Conservation (phyloP, 1,140 invertebrate species). For the Cepaea nemoralis region DNA sequence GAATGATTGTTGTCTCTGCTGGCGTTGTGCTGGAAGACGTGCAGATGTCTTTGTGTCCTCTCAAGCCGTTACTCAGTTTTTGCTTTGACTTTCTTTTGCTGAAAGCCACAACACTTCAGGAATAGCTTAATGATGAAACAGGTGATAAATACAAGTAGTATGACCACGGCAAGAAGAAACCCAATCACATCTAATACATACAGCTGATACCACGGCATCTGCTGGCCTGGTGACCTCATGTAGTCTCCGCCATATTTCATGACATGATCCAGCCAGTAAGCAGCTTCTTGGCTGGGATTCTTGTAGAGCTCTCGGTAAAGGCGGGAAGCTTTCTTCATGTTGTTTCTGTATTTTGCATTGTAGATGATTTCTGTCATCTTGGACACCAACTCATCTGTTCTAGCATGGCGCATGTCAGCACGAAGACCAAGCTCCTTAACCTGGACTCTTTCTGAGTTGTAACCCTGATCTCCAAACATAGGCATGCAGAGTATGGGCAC, state of each 20-base stretch:
- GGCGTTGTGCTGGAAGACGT: too few species aligned
- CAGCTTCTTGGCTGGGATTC: background rate
- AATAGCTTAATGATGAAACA: too few species aligned
- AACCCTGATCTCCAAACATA: conserved; percentile 67
- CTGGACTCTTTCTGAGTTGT: conserved; percentile 42
- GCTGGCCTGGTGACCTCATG: conserved; percentile 47
- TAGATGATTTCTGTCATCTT: conserved; percentile 38
- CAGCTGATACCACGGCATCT: conserved; percentile 56
- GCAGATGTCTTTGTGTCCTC: too few species aligned
- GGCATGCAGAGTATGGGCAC: conserved; percentile 77
- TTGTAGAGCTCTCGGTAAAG: conserved; percentile 12
- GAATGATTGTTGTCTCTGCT: too few species aligned
- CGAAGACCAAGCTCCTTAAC: conserved; percentile 38
- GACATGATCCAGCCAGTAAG: conserved; percentile 44
- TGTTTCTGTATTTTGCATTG: background rate
- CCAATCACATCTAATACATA: conserved; percentile 53
- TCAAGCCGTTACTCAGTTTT: too few species aligned
- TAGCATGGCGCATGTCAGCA: conserved; percentile 33
- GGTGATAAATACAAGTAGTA: too few species aligned
- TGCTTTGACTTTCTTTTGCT: too few species aligned
- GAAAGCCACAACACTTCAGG: too few species aligned
- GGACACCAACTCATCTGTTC: conserved; percentile 27
- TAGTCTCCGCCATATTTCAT: conserved; percentile 57
- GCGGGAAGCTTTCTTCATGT: conserved; percentile 16
- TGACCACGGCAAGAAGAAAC: conserved; percentile 29